Percentiles rank a stretch among this genome's conserved stretches.
Evolutionary conservation across 2,113 vertebrate species (phyloP).

Genomic region (Triplophysa tibetana): DNA sequence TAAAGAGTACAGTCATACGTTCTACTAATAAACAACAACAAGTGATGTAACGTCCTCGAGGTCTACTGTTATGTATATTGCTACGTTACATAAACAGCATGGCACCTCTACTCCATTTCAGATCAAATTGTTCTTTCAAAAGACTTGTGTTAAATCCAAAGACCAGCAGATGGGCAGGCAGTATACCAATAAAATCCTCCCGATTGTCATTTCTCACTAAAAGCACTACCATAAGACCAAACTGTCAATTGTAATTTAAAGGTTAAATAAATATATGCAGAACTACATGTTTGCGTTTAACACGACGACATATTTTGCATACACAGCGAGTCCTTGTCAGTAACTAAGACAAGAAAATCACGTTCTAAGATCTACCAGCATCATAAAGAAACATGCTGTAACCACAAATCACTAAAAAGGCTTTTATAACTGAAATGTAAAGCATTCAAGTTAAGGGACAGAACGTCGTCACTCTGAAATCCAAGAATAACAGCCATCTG

Average conservation of each 20-base stretch:
- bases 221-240: not conserved
- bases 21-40: not conserved
- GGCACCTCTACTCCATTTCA: not conserved
- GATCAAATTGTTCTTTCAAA: not conserved
- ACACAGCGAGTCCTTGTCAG: not conserved
- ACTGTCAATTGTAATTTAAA: too few relatives aligned
- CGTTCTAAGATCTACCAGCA: not conserved
- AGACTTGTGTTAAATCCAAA: not conserved
- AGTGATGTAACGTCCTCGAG: not conserved
- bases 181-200: not conserved
- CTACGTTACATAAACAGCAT: not conserved
- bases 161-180: not conserved
- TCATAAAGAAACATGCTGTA: not conserved
- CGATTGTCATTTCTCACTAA: slow-evolving; percentile 2
- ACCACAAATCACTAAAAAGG: not conserved
- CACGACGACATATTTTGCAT: not conserved
- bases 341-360: not conserved
- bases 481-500: slow-evolving; percentile 50
- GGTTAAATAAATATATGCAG: too few relatives aligned
- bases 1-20: not conserved
- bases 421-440: slow-evolving; percentile 20
- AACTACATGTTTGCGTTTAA: not conserved
- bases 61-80: not conserved
- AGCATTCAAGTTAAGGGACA: slow-evolving; percentile 32
- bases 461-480: slow-evolving; percentile 39